Evolutionary conservation across 2,113 vertebrate species (phyloP), one percentile per base, ranked within the genome.

Genomic region (Ictalurus punctatus): DNA sequence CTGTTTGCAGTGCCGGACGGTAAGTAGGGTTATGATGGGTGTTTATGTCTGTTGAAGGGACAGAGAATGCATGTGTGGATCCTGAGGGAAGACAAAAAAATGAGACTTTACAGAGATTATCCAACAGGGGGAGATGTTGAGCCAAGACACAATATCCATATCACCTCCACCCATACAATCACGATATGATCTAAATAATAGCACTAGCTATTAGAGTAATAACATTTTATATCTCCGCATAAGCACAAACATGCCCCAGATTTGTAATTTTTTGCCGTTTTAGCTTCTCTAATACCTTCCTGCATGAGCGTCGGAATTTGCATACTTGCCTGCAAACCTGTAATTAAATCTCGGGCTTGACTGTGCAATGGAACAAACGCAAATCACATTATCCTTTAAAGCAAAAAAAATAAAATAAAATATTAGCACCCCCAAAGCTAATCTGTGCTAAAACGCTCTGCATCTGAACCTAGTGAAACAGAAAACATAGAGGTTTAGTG

Each of bases 1-100:
- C 97, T 27, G 97, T 99, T 84, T 99, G 97, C 97, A 99, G 98
- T 90, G 98, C 97, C 92, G 97, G 98, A 95, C 98, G 98, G 98
- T 99, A 96, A 98, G 95, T 91, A 90, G 90, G 84, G 65, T 30
- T 90, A 65, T 34, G 61, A 73, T 13, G 83, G 21, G 34, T 48
- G 13, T 52, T 19, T 71, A 30, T 56, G 48, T 56, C 25, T 27
- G 76, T 79, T 6, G 19, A 48, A 79, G 12, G 27, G 44, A n/a
- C 3, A 1, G 3, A 19, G 27, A 58, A 30, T 19, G 30, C 8
- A 56, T 17, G 9, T 27, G 52, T 74, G 4, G 23, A 30, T 30
- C n/a, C 0, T 14, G 10, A 12, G 6, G 9, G 52, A 58, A 85
- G 23, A 14, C 48, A 59, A 40, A 74, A 74, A 58, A 74, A 58